Evolutionary conservation across 1,140 invertebrate species (phyloP), one percentile per base, ranked within the genome.

Genomic region (Zaprionus lachaisei): DNA sequence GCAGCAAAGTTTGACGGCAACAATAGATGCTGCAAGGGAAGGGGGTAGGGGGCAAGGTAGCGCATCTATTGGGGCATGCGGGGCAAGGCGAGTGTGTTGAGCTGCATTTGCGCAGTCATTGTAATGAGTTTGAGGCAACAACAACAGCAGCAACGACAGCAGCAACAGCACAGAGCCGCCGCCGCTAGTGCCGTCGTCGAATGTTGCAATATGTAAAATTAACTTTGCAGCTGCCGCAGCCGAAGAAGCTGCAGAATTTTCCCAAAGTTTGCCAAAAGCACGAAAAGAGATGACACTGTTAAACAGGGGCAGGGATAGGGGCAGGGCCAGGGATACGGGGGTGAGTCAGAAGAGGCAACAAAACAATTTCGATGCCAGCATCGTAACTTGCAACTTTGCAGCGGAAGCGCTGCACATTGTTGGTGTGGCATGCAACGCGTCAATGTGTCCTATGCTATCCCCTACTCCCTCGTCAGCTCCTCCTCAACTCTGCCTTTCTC

Each of bases 161-260:
- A 62, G 26, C 26, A 26, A 26, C 5, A 26, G 24, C 54, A 75
- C 55, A 51, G 68, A 51, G 67, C 61, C 75, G 73, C 55, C 75
- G 12, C 14, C 38, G 5, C 4, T 15, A 15, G 4, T n/a, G 41
- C n/a, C 41, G 6, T 64, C 76, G 69, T 74, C 60, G 74, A 81
- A 81, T 89, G 85, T 85, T 81, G 84, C 81, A 89, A 89, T 81
- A 85, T 84, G 79, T 74, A 73, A 90, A 90, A 89, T 85, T 90
- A 83, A 79, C 80, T 72, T 68, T 22, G 22, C 74, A 77, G 55
- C 60, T 71, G 67, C 44, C n/a, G 6, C 34, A 20, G 22, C 28
- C n/a, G 31, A 41, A 76, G 57, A 72, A 54, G 55, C 37, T 44
- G 69, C 47, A 57, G 57, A 54, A 72, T 55, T 74, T 49, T 49